Evolutionary conservation across 1,140 invertebrate species (phyloP), one percentile per base, ranked within the genome.

Genomic region (Drosophila jambulina): DNA sequence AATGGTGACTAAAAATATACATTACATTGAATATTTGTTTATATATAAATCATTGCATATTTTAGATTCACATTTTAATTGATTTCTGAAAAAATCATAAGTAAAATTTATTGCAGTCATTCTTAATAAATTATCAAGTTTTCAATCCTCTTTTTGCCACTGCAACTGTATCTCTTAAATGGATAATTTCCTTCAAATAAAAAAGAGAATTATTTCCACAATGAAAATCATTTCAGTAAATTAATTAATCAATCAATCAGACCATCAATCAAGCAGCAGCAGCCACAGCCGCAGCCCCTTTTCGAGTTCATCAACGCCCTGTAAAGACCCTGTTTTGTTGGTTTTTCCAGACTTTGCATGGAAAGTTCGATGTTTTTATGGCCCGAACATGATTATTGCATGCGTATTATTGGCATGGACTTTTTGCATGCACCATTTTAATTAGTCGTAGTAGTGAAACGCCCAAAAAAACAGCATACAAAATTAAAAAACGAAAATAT

Each of bases 381-480:
- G 64, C 51, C 34, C 15, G 8, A 13, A n/a, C 25, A 25, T 32
- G n/a, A 25, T 56, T 56, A 51, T 25, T 71, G 79, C 83, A 82
- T 87, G 83, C 67, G 70, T 86, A 76, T 86, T 86, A 65, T 69
- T 87, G 82, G 79, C 83, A 87, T 86, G 82, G 59, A 82, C 75
- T 82, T 87, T 64, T 72, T 76, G 79, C 75, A 86, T 86, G 82
- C 82, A 86, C 83, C 71, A 43, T 49, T n/a, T 59, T 49, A 51
- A 69, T 71, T 71, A 72, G 53, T 19, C 17, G 60, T 48, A 36
- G 65, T 65, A 71, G 42, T 75, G 45, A 69, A 58, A 51, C 25
- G 69, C 59, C 56, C 61, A 32, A 54, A 71, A 62, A 53, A 62
- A 75, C 3, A 4, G n/a, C n/a, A 19, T 1, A 23, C 23, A 25